A percentile compares a stretch with the other conserved stretches of the same genome.
Conservation (phyloP, 2,797 vertebrate species). For the Cetoscarus ocellatus region DNA sequence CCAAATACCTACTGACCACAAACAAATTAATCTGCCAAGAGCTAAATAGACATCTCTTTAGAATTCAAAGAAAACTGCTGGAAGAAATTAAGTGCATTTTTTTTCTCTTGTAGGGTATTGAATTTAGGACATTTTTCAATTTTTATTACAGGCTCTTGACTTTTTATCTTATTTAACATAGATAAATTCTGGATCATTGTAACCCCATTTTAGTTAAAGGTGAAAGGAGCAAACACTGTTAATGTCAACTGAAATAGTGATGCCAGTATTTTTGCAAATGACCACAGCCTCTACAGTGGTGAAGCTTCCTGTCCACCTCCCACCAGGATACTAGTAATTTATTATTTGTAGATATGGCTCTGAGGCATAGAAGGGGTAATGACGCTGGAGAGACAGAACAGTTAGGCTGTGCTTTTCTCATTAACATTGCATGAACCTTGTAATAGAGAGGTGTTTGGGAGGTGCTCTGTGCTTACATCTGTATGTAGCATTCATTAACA, state of each 20-base stretch:
- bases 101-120: background rate
- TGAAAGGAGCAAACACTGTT: slow-evolving; percentile 16
- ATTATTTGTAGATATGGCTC: slow-evolving; percentile 13
- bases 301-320: slow-evolving; percentile 29
- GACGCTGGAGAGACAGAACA: slow-evolving; percentile 5
- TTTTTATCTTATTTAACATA: background rate
- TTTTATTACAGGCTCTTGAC: background rate
- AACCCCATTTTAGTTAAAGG: slow-evolving; percentile 1
- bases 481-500: slow-evolving; percentile 36
- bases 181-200: background rate
- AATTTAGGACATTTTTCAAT: slow-evolving; percentile 6
- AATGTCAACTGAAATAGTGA: slow-evolving; percentile 23
- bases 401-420: slow-evolving; percentile 8
- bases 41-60: slow-evolving; percentile 42
- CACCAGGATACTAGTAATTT: slow-evolving; percentile 11
- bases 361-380: slow-evolving; percentile 13
- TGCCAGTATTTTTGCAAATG: slow-evolving; percentile 22
- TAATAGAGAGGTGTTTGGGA: slow-evolving; percentile 14
- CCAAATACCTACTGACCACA: slow-evolving; percentile 74
- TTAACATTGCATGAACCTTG: slow-evolving; percentile 11
- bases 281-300: slow-evolving; percentile 2
- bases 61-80: slow-evolving; percentile 24
- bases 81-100: slow-evolving; percentile 2
- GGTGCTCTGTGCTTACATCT: slow-evolving; percentile 19
- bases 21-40: slow-evolving; percentile 68